Conservation (phyloP, 2,888 invertebrate genomes). For the Maniola hyperantus region DNA sequence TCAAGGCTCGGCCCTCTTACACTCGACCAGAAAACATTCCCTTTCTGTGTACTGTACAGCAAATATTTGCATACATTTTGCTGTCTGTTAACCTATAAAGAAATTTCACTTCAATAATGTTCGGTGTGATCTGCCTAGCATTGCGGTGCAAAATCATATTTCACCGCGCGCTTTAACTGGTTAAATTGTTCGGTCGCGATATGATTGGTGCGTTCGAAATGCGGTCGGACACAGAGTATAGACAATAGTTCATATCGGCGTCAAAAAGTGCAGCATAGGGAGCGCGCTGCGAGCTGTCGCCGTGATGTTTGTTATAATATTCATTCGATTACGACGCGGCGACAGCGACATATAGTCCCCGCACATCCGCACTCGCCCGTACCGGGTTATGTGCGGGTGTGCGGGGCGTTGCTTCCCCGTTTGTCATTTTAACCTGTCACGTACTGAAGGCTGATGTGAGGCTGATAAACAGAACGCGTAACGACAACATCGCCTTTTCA, state of each 20-base stretch:
- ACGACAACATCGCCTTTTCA: neutral
- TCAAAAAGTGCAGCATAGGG: slow-evolving; percentile 65
- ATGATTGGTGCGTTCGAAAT: slow-evolving; percentile 43
- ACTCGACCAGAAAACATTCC: too few species aligned
- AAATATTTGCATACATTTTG: too few species aligned
- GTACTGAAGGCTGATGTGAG: neutral
- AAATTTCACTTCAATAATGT: neutral
- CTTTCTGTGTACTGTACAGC: too few species aligned
- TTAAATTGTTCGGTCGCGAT: slow-evolving; percentile 39
- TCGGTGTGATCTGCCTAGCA: neutral
- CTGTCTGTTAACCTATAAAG: too few species aligned
- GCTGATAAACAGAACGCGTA: neutral
- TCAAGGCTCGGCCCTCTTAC: too few species aligned
- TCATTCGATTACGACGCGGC: slow-evolving; percentile 76
- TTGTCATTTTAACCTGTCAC: too few species aligned
- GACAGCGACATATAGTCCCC: slow-evolving; percentile 60
- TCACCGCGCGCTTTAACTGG: slow-evolving; percentile 34
- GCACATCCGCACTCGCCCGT: too few species aligned
- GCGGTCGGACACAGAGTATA: slow-evolving; percentile 51
- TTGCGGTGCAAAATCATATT: slow-evolving; percentile 43
- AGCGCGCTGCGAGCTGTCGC: slow-evolving; percentile 61
- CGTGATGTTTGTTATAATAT: slow-evolving; percentile 77
- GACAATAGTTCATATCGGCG: slow-evolving; percentile 61
- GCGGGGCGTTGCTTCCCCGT: too few species aligned
- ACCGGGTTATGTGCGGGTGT: too few species aligned